phyloP scores from a whole-genome alignment of 2,888 invertebrate genomes.

The Drosophila barbarae region DNA sequence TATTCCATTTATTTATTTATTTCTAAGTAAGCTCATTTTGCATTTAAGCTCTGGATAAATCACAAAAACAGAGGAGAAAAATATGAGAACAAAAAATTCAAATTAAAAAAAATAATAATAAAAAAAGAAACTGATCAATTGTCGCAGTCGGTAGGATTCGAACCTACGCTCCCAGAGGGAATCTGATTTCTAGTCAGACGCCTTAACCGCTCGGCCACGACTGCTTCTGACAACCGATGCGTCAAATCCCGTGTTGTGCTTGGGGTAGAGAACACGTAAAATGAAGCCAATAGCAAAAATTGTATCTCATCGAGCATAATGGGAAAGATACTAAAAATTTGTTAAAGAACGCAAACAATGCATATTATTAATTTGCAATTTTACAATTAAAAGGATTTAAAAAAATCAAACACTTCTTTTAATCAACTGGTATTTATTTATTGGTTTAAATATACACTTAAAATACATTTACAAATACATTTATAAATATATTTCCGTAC shows the following conservation, averaged over 20 bases:
- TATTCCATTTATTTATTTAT: no score
- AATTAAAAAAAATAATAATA: background rate
- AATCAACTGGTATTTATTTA: conserved; percentile 41
- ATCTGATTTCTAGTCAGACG: conserved; percentile 80
- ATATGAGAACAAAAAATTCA: no score
- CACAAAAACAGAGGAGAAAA: no score
- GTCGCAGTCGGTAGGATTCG: conserved; percentile 80
- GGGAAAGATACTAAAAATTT: background rate
- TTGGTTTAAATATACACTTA: conserved; percentile 40
- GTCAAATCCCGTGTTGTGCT: background rate
- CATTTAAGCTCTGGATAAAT: no score
- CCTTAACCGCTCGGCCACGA: conserved; percentile 80
- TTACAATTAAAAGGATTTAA: background rate
- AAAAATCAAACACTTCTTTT: background rate
- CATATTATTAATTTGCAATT: no score
- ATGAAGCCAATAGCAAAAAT: no score
- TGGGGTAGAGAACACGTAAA: background rate
- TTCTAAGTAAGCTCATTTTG: no score
- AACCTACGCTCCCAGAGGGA: conserved; percentile 80
- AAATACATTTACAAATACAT: conserved; percentile 46
- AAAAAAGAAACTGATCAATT: background rate
- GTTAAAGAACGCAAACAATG: no score
- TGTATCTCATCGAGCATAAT: background rate
- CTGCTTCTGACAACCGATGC: conserved; percentile 55
- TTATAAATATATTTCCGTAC: conserved; percentile 39